phyloP scores from a whole-genome alignment of 1,140 invertebrate genomes.

The Drosophila malerkotliana region DNA sequence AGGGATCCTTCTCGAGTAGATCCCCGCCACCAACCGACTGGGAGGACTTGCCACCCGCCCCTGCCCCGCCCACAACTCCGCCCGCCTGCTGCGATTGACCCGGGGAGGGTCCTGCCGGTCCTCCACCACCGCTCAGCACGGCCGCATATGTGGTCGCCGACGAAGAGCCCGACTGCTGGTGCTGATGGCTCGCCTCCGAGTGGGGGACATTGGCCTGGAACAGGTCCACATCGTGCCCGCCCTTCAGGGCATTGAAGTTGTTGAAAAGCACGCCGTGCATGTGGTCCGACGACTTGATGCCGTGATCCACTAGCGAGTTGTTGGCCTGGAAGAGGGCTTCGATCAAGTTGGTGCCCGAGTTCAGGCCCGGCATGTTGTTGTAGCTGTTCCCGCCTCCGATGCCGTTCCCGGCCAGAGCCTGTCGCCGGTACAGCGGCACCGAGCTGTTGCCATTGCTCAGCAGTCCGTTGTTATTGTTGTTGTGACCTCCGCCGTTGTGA shows the following conservation, averaged over 20 bases:
- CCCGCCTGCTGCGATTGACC: constrained; percentile 43
- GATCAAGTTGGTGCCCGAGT: constrained; percentile 65
- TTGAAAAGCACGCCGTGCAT: constrained; percentile 68
- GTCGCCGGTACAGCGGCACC: constrained; percentile 84
- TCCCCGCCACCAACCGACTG: constrained; percentile 50
- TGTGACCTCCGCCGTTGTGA: constrained; percentile 6
- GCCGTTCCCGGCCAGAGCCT: constrained; percentile 77
- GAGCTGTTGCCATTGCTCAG: constrained; percentile 71
- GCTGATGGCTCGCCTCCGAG: constrained; percentile 31
- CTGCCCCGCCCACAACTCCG: constrained; percentile 22
- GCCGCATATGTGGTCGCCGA: constrained; percentile 84
- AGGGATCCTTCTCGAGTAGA: constrained; percentile 79
- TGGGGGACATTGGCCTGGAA: constrained; percentile 52
- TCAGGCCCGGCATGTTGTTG: constrained; percentile 69
- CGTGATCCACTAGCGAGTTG: constrained; percentile 54
- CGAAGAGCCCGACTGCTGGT: constrained; percentile 43
- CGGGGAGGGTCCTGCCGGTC: constrained; percentile 15
- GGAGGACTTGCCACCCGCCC: constrained; percentile 37
- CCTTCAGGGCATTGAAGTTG: constrained; percentile 65
- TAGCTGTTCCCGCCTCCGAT: constrained; percentile 66
- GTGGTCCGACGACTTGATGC: constrained; percentile 64
- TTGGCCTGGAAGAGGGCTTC: constrained; percentile 77
- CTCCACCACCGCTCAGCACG: constrained; percentile 71
- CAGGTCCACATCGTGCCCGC: constrained; percentile 67
- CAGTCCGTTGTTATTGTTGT: constrained; percentile 46